Base-by-base conservation (phyloP, 1,140 invertebrate species). In the Pseudomyrmex cubaensis region DNA sequence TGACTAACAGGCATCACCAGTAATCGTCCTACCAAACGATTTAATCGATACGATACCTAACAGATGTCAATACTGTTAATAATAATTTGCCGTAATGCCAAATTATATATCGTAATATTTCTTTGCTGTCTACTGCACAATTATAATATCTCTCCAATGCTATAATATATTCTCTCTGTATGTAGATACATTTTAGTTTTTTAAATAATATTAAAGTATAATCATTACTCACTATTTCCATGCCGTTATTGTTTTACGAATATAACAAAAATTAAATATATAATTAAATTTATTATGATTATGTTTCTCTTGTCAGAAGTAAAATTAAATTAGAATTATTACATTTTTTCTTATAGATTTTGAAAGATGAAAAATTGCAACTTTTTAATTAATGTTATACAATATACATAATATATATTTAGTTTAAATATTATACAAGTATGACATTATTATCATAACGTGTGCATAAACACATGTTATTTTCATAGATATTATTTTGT, bases 11-110 rank as follows among this genome's bases (percentile, higher is more conserved):
- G 48, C 54, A 86, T 57, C 12, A 57, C 25, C 46, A 70, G 72
- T 85, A 72, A 87, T 75, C 25, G 56, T 70, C 5, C 62, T 56
- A 63, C 57, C 25, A 83, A 85, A 83, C 44, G 25, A 82, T 75
- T 72, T 75, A 85, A 48, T 64, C 52, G 52, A 86, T 83, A 69
- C 17, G 52, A 66, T 46, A 63, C 66, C 35, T 67, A 86, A 80
- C 15, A n/a, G 67, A 35, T 54, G 66, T 50, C 54, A 64, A 64
- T 46, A 52, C 0, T 50, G 44, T 35, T 64, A 56, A 77, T 69
- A 62, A 59, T 35, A 46, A 67, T 80, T 50, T 12, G 13, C 25
- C 10, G n/a, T 62, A 54, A 67, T 66, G 17, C 20, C n/a, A 70
- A 80, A 12, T 8, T 13, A 70, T 70, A 80, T 10, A 80, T 80